Conservation (phyloP, 1,140 invertebrate species). For the Sycophaga agraensis region DNA sequence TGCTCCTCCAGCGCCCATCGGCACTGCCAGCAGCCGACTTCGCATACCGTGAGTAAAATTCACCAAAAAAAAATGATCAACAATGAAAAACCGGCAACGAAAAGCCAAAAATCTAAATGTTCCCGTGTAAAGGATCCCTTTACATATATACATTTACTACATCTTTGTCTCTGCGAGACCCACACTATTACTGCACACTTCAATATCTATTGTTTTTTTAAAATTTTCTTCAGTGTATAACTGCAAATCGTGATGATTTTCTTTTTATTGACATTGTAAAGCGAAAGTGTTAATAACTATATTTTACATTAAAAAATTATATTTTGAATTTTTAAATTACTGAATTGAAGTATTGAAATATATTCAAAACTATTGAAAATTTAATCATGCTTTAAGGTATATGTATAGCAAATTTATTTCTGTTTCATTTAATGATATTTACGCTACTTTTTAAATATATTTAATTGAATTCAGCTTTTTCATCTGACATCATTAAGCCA, state of each 20-base stretch:
- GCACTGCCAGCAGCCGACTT: conserved; percentile 53
- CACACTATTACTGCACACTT: conserved; percentile 23
- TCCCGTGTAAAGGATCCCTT: conserved; percentile 21
- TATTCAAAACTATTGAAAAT: too few relatives aligned
- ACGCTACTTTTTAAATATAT: too few relatives aligned
- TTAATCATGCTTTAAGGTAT: too few relatives aligned
- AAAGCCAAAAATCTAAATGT: conserved; percentile 21
- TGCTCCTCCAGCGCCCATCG: conserved; percentile 50
- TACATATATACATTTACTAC: conserved; percentile 16
- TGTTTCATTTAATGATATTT: too few relatives aligned
- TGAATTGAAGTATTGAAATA: neutral
- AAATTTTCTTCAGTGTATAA: conserved; percentile 11
- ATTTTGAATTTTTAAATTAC: neutral
- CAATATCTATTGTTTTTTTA: conserved; percentile 8
- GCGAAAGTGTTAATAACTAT: neutral
- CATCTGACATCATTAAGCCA: too few relatives aligned
- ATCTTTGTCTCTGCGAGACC: conserved; percentile 15
- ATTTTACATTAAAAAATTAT: neutral
- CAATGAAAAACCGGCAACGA: conserved; percentile 25
- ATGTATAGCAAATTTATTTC: too few relatives aligned
- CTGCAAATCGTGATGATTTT: conserved; percentile 12
- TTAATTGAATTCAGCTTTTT: too few relatives aligned
- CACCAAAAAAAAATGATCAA: conserved; percentile 37
- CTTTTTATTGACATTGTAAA: too few relatives aligned
- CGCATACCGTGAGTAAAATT: conserved; percentile 53